These are phyloP conservation scores for Habroteleia sp. DNA, from an alignment of 2,888 invertebrate genomes.

Conservation along the genomic window DNA sequence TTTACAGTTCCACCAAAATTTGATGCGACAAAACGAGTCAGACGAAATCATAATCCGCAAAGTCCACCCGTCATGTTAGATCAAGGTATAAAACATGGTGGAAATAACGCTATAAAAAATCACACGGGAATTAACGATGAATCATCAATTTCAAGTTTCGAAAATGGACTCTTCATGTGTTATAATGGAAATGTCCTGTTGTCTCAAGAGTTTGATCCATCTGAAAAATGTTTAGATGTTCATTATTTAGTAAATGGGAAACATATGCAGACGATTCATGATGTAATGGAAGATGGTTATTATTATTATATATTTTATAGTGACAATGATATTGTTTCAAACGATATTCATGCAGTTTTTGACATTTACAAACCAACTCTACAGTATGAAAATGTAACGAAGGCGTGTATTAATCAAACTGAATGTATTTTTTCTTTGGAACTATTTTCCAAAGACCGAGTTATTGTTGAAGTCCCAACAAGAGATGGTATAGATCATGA, in stretches of 20 bases:
- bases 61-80: conserved; percentile 83
- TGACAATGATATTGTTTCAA: conserved; percentile 90
- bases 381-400: conserved; percentile 87
- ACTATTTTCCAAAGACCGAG: conserved; percentile 89
- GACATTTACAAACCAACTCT: conserved; percentile 93
- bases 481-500: conserved; percentile 90
- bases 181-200: conserved; percentile 89
- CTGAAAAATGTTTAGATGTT: conserved; percentile 86
- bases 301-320: conserved; percentile 95
- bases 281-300: conserved; percentile 89
- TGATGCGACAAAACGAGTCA: conserved; percentile 6
- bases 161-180: conserved; percentile 88
- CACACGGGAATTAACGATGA: conserved; percentile 83
- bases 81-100: conserved; percentile 89
- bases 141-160: conserved; percentile 91
- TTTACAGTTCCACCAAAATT: neutral
- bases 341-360: conserved; percentile 91
- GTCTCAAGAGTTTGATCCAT: conserved; percentile 87
- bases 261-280: conserved; percentile 87
- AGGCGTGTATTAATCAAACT: conserved; percentile 89
- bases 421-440: conserved; percentile 88
- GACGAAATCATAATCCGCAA: conserved; percentile 61
- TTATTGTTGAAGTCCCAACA: conserved; percentile 92
- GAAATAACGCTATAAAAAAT: conserved; percentile 86
- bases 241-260: conserved; percentile 87